These are phyloP conservation scores for Vulpes ferrilata DNA, from an alignment of 2,113 vertebrate species.

Conservation along the genomic window DNA sequence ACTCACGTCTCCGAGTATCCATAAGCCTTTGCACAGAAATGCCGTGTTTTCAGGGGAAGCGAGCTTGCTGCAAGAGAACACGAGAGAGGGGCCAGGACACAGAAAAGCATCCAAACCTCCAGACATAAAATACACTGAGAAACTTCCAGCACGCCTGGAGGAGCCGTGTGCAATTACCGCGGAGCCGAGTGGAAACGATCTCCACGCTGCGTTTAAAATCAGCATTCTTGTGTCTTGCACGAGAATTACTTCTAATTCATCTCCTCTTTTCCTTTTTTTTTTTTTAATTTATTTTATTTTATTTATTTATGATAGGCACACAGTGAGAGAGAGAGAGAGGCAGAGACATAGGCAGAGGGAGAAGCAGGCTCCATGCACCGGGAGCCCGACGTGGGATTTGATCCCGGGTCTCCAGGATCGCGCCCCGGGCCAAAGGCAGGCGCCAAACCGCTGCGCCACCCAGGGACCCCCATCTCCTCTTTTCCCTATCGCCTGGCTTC, in stretches of 20 bases:
- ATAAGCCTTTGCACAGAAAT: constrained; percentile 36
- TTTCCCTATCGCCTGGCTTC: background rate
- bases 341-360: no score
- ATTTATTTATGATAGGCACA: no score
- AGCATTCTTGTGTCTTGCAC: background rate
- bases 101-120: constrained; percentile 37
- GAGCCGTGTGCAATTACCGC: background rate
- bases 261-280: background rate
- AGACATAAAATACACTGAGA: background rate
- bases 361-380: no score
- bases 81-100: background rate
- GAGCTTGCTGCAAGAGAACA: background rate
- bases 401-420: no score
- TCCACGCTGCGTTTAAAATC: background rate
- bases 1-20: background rate
- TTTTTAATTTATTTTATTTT: no score
- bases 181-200: constrained; percentile 29
- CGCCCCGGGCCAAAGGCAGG: no score
- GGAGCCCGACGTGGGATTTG: no score
- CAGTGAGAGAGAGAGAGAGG: no score
- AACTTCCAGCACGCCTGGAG: background rate
- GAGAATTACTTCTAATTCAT: constrained; percentile 44
- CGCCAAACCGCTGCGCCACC: no score
- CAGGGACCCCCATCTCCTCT: background rate
- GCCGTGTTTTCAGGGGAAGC: background rate